Evolutionary conservation across 92 coral and sea anemone genomes (phyloP), one percentile per base, ranked within the genome.

Genomic region (Porites rus): DNA sequence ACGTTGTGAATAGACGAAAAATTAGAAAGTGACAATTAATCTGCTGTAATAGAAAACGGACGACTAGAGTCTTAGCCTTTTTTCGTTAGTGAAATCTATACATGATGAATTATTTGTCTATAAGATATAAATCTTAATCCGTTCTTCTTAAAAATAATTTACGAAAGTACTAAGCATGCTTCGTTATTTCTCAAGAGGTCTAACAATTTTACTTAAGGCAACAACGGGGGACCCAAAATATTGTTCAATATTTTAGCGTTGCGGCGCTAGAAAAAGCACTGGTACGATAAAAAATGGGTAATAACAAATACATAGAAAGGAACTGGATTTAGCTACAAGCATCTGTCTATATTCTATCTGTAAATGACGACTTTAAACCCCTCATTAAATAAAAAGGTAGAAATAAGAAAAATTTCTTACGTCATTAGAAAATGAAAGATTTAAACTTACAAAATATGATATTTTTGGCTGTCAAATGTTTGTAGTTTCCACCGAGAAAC

Each of bases 111-210:
- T 50, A 51, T 51, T 14, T 72, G 20, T 38, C 21, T 28, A 38
- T 38, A 62, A 74, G 79, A 83, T 83, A 73, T 74, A 73, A 63
- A 83, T 83, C 80, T 18, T 51, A 74, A 74, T 83, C 77, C 77
- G 86, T 53, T 43, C 7, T 20, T 13, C 69, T 31, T 11, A 31
- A 63, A 60, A 81, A 58, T 81, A 81, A 70, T 54, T 56, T 52
- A 12, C 61, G 64, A 12, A 68, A 51, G 21, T n/a, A 54, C 59
- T 24, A 81, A 69, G 28, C 51, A 5, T 1, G 14, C 69, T 53
- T 81, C 24, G 68, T 81, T 79, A 56, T 58, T 58, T 10, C 31
- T 22, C 64, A 81, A 17, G 25, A 17, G 14, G 2, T 28, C 38
- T 8, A 14, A 14, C 18, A 1, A n/a, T 31, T 43, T 78, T 31